These are phyloP conservation scores for Clupea harengus DNA, from an alignment of 2,113 vertebrate genomes.

Conservation along the genomic window DNA sequence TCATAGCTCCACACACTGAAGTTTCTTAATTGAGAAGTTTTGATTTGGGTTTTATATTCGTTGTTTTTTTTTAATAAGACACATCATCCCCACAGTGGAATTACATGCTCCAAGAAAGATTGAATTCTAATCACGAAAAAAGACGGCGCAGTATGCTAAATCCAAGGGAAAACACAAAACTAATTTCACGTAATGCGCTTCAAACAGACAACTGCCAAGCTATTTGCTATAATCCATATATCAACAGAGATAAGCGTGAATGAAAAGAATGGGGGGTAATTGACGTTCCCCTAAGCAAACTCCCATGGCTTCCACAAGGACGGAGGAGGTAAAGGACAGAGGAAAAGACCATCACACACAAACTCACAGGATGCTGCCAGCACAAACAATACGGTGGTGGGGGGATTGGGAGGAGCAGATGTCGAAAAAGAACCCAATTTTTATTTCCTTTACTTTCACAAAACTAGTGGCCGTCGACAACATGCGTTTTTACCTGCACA, in stretches of 20 bases:
- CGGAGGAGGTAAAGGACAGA: conserved; percentile 38
- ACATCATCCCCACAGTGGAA: conserved; percentile 33
- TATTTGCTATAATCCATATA: conserved; percentile 56
- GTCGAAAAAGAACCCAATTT: too few relatives aligned
- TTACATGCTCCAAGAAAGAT: not conserved
- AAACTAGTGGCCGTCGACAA: too few relatives aligned
- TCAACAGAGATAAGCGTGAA: conserved; percentile 49
- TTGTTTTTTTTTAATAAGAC: not conserved
- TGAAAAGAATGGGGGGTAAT: conserved; percentile 41
- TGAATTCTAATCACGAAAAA: conserved; percentile 7
- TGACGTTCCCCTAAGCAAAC: conserved; percentile 57
- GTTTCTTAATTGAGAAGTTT: not conserved
- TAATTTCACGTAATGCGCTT: conserved; percentile 53
- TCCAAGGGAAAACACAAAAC: conserved; percentile 47
- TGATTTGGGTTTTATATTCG: not conserved
- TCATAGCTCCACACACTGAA: not conserved
- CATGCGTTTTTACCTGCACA: too few relatives aligned
- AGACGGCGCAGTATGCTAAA: conserved; percentile 38
- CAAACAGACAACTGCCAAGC: conserved; percentile 55
- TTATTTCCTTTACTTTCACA: too few relatives aligned
- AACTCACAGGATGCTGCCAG: not conserved
- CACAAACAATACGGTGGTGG: not conserved
- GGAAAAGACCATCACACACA: not conserved
- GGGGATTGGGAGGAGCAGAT: not conserved
- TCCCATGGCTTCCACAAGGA: conserved; percentile 33